Percentiles rank a stretch among this genome's conserved stretches.
Conservation (phyloP, 2,888 invertebrate species). For the Strigamia transsilvanica region DNA sequence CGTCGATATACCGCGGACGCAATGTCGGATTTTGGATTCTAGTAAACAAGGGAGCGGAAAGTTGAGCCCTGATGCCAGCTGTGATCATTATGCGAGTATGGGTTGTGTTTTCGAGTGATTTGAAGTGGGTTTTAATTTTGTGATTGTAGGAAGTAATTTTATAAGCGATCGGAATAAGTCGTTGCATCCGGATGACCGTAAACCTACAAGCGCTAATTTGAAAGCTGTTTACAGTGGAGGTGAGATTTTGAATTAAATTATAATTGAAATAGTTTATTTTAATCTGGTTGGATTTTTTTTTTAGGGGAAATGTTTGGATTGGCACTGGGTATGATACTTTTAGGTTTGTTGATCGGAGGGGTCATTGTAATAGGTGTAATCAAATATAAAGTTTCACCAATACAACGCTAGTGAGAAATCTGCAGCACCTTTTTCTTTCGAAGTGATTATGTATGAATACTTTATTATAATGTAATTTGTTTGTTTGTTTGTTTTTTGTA, state of each 20-base stretch:
- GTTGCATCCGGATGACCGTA: not conserved
- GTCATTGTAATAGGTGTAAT: not conserved
- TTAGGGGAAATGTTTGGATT: not conserved
- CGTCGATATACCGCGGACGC: not conserved
- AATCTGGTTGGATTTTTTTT: not conserved
- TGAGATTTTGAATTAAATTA: no score
- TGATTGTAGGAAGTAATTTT: not conserved
- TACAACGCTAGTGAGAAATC: no score
- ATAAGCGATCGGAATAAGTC: not conserved
- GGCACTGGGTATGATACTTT: conserved; percentile 26
- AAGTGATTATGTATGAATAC: no score
- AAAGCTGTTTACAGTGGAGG: not conserved
- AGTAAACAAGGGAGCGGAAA: not conserved
- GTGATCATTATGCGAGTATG: not conserved
- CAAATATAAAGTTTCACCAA: not conserved
- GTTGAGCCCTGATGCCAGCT: not conserved
- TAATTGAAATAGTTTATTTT: no score
- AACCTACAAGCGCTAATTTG: not conserved
- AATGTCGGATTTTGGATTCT: conserved; percentile 16
- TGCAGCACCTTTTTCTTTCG: no score
- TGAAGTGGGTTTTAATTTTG: no score
- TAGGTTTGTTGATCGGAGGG: not conserved
- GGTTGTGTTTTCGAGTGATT: not conserved
- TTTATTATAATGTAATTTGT: no score
- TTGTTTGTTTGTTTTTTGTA: no score